A percentile compares a stretch with the other conserved stretches of the same genome.
phyloP scores from a whole-genome alignment of 2,113 vertebrate species.

The Bungarus multicinctus region DNA sequence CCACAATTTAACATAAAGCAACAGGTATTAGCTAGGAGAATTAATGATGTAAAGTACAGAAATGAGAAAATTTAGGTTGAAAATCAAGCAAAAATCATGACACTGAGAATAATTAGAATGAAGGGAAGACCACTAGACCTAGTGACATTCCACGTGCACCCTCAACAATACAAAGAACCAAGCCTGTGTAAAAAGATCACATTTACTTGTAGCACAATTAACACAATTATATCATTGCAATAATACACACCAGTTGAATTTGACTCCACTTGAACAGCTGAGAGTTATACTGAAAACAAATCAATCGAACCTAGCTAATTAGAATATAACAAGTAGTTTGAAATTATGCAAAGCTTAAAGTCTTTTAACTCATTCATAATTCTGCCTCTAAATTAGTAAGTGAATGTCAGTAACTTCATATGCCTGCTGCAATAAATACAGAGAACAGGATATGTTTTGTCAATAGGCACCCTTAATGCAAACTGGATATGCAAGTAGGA shows the following conservation, averaged over 20 bases:
- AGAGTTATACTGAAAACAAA: constrained; percentile 60
- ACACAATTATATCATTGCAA: constrained; percentile 58
- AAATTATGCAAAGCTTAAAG: constrained; percentile 65
- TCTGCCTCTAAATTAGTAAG: constrained; percentile 66
- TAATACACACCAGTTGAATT: constrained; percentile 51
- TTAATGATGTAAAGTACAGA: background rate
- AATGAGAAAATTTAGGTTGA: background rate
- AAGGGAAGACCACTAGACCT: background rate
- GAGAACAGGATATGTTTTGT: constrained; percentile 50
- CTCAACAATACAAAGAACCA: constrained; percentile 14
- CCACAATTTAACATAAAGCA: background rate
- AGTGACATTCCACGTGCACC: constrained; percentile 31
- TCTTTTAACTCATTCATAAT: constrained; percentile 69
- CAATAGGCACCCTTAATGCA: constrained; percentile 57
- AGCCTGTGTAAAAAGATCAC: constrained; percentile 41
- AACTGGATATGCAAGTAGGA: constrained; percentile 65
- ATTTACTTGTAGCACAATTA: constrained; percentile 63
- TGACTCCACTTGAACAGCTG: constrained; percentile 59
- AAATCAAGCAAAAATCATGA: constrained; percentile 25
- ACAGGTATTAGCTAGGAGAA: background rate
- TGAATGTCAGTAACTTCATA: constrained; percentile 36
- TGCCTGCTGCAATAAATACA: constrained; percentile 61
- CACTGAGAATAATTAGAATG: constrained; percentile 14
- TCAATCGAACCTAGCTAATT: constrained; percentile 66
- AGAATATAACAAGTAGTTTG: constrained; percentile 63